Evolutionary conservation across 1,140 invertebrate genomes (phyloP), one percentile per base, ranked within the genome.

Genomic region (Sycobia sp.): DNA sequence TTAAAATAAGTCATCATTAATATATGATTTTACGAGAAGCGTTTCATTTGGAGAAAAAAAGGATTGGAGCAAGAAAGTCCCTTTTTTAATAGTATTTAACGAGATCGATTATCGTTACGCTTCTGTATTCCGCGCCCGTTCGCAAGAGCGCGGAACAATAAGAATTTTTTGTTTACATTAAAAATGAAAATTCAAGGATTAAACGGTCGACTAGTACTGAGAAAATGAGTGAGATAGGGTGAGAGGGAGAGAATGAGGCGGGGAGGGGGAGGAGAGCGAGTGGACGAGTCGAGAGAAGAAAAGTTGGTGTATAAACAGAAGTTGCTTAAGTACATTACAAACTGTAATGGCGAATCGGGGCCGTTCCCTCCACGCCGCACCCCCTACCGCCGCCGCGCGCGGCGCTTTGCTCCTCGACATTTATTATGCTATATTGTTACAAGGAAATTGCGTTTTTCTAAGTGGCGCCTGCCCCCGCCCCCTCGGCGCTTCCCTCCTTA

Each of bases 301-400:
- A 82, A 80, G 75, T 80, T 81, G 74, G 76, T 78, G 71, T 80
- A 82, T 82, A 82, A 82, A 82, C 80, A 82, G 74, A 80, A 82
- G 78, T 82, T 80, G 72, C 74, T 73, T 80, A 80, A 82, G 78
- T 80, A 79, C 77, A 80, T 82, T 82, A 82, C 76, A 79, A 81
- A 77, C 73, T 78, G 77, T 81, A 80, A 80, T 76, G 72, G 78
- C 67, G 75, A 77, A 79, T 79, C 71, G 73, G 74, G 73, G 77
- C 63, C 47, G n/a, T n/a, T 62, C 64, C 60, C 63, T 49, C 38
- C 62, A 62, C 57, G 46, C 36, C 39, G 16, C 41, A 25, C 41
- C 39, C 23, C 22, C 32, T 36, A 16, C 57, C 16, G 4, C 36
- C 49, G 16, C 56, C 8, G 18, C n/a, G n/a, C n/a, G n/a, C n/a